Base-by-base conservation (phyloP, 2,797 vertebrate genomes). In the Scolopax rusticola region DNA sequence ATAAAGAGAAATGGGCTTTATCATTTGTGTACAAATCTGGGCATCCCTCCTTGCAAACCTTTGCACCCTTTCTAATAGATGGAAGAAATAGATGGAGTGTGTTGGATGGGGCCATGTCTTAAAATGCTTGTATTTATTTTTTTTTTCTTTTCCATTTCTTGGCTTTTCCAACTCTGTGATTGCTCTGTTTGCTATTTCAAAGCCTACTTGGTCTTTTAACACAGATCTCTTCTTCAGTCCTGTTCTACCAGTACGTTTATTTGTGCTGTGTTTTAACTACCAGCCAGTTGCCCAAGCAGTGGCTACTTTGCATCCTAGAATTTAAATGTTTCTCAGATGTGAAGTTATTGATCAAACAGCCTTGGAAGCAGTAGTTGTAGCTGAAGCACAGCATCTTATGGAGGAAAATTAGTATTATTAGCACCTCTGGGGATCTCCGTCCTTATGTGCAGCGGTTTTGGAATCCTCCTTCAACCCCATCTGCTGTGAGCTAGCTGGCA, bases 391-490 rank as follows among this genome's bases (percentile, higher is more conserved):
- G 59, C 80, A 27, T 69, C 76, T 67, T 41, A 21, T 0, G 6
- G 77, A 88, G 63, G 32, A 48, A 93, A 95, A 90, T 60, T 32
- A 53, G 70, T 48, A 79, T 90, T 96, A 86, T 84, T 76, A 70
- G 36, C 91, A 81, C 93, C 85, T 93, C 95, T 94, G 84, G 94
- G 87, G 85, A 93, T 64, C 76, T 63, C 69, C 43, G 27, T 90
- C 94, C 87, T 93, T 93, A 73, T 77, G 94, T 76, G 56, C 89
- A 83, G 90, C 38, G 53, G 83, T 95, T 96, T 77, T 79, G 95
- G 89, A 93, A 63, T 71, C 70, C 79, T 94, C 36, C 80, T 74
- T 73, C 86, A 64, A 84, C 33, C 74, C 91, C 93, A 95, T 96
- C 91, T 94, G 91, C 80, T 96, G 67, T 0, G 5, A 79, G 87